Conservation (phyloP, 2,797 vertebrate species). For the Phylloscopus collybita region DNA sequence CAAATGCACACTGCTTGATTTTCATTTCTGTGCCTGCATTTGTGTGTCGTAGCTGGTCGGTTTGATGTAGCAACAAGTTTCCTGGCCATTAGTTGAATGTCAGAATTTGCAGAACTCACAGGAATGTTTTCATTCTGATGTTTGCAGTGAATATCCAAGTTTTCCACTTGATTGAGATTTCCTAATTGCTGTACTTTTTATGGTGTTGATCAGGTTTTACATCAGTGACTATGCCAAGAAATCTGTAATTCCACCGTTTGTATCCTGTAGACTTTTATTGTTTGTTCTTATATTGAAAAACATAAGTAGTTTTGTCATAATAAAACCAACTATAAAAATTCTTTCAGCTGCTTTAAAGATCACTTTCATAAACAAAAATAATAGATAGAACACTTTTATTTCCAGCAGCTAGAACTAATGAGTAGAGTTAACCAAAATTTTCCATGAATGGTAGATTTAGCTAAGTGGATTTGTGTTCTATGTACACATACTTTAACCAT, state of each 20-base stretch:
- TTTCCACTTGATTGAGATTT: background rate
- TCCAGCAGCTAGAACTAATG: background rate
- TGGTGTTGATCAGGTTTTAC: background rate
- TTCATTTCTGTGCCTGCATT: background rate
- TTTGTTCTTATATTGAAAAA: background rate
- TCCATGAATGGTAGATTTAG: background rate
- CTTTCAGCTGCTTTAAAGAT: background rate
- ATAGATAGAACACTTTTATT: background rate
- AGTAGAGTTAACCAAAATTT: background rate
- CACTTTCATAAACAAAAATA: background rate
- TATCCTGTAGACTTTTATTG: background rate
- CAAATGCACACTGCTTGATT: background rate
- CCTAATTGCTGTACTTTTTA: background rate
- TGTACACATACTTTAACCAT: background rate
- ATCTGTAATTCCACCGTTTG: background rate
- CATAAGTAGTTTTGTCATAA: background rate
- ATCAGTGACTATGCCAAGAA: background rate
- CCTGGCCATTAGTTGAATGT: background rate
- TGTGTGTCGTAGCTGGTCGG: background rate
- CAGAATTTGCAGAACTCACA: background rate
- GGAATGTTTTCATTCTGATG: background rate
- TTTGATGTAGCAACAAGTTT: fast-evolving
- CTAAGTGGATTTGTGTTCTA: background rate
- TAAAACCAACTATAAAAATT: background rate
- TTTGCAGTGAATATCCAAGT: background rate